phyloP scores from a whole-genome alignment of 1,140 invertebrate genomes.

The Cylas formicarius region DNA sequence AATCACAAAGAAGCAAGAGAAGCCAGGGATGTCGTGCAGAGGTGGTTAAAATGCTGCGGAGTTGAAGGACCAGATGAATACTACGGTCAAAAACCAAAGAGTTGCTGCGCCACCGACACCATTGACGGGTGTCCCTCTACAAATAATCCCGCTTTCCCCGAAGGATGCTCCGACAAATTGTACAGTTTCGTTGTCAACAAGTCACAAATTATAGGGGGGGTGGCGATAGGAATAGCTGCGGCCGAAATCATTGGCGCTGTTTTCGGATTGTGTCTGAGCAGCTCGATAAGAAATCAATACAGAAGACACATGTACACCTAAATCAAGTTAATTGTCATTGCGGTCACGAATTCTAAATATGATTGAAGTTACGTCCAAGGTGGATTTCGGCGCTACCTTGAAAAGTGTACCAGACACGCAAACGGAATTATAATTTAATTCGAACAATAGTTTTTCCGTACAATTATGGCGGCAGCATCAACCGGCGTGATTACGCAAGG shows the following conservation, averaged over 20 bases:
- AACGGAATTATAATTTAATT: no score
- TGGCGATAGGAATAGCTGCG: conserved; percentile 59
- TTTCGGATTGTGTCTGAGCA: conserved; percentile 36
- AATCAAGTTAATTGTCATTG: no score
- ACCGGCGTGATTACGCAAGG: no score
- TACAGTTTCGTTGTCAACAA: conserved; percentile 43
- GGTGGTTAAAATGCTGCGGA: conserved; percentile 58
- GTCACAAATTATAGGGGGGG: conserved; percentile 52
- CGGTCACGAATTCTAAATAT: no score
- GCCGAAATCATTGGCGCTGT: conserved; percentile 46
- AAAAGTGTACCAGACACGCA: no score
- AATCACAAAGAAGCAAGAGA: conserved; percentile 28
- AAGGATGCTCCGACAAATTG: conserved; percentile 33
- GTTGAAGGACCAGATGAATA: conserved; percentile 45
- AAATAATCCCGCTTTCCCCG: conserved; percentile 10
- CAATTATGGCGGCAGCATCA: no score
- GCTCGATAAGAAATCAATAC: conserved; percentile 38
- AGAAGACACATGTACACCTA: conserved; percentile 35
- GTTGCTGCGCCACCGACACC: conserved; percentile 22
- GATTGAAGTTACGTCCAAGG: no score
- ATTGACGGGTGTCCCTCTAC: conserved; percentile 5
- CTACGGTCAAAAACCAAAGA: conserved; percentile 13
- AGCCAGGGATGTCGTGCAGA: conserved; percentile 47
- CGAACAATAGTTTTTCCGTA: no score
- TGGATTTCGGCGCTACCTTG: no score